Conservation (phyloP, 2,113 vertebrate genomes). For the Desmodus rotundus region DNA sequence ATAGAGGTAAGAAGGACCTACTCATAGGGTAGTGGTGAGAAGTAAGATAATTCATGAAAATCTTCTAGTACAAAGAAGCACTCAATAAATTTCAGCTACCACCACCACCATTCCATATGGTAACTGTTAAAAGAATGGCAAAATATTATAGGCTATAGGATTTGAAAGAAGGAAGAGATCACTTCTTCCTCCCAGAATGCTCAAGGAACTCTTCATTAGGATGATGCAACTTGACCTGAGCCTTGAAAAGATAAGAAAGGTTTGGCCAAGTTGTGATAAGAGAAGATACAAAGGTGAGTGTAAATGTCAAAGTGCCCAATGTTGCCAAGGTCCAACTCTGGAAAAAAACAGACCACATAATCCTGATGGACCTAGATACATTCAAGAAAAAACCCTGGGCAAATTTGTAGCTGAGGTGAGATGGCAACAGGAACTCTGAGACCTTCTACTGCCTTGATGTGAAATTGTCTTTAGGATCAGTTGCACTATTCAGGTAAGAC, state of each 20-base stretch:
- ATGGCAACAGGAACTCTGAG: neutral
- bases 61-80: neutral
- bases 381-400: neutral
- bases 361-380: neutral
- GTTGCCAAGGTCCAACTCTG: neutral
- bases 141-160: neutral
- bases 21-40: neutral
- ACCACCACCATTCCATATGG: neutral
- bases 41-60: neutral
- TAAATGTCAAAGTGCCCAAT: neutral
- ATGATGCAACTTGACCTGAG: neutral
- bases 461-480: neutral
- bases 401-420: neutral
- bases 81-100: neutral
- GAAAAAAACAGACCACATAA: neutral
- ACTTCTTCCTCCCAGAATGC: neutral
- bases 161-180: neutral
- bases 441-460: neutral
- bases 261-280: neutral
- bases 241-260: neutral
- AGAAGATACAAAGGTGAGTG: neutral
- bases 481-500: neutral
- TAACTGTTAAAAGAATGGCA: neutral
- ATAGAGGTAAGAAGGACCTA: neutral
- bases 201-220: neutral